Evolutionary conservation across 2,797 vertebrate genomes (phyloP), one percentile per base, ranked within the genome.

Genomic region (Vipera ursinii): DNA sequence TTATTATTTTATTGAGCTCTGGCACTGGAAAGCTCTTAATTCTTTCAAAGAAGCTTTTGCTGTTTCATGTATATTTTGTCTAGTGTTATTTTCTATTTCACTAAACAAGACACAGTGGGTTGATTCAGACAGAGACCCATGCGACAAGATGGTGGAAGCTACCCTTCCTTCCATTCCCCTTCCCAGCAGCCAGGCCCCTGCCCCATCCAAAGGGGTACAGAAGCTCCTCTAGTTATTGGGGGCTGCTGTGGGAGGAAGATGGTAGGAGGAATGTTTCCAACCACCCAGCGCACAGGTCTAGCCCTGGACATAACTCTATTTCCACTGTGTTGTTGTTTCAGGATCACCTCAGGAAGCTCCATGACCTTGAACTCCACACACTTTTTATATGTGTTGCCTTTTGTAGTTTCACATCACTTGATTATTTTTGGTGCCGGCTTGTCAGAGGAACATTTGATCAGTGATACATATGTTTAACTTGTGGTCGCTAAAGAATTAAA

Each of bases 281-380:
- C 9, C 8, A 44, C 73, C 38, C 24, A 38, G 28, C 61, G 73
- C 78, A 51, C 53, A 15, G 82, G 57, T 28, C 55, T 59, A 86
- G n/a, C 17, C 6, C 15, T 90, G 73, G 53, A 60, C n/a, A 59
- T 28, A 86, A n/a, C 44, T 28, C 8, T 48, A 32, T 96, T 97
- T 96, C 96, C 96, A 97, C 96, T 96, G 96, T 94, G 85, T 97
- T 96, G 92, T 98, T 97, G 97, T 97, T 98, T 98, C 98, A 98
- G 97, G 97, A 98, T 98, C 98, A 98, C 98, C 98, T 99, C 98
- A 99, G 98, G 99, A 99, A 99, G 97, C 97, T 98, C 98, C 97
- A 97, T 96, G 97, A 97, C 96, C 94, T 97, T 96, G 48, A 92
- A 26, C 89, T 95, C 96, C 96, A 97, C 94, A 57, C 13, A 89